These are phyloP conservation scores for Macrosteles quadrilineatus DNA, from an alignment of 1,140 invertebrate genomes.

Conservation along the genomic window DNA sequence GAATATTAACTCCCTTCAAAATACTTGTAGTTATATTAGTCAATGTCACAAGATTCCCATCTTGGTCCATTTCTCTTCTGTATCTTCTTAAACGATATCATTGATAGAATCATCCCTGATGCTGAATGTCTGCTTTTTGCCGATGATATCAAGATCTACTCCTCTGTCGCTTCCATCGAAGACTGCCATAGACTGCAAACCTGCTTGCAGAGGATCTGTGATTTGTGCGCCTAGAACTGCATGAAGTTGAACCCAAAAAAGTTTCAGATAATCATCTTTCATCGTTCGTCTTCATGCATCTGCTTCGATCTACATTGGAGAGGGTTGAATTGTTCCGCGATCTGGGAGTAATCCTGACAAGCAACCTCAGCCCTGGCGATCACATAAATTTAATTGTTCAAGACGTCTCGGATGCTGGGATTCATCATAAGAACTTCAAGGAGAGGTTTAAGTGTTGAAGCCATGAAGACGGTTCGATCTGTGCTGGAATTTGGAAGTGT, in stretches of 20 bases:
- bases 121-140: background rate
- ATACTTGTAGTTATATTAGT: too few species aligned
- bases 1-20: too few species aligned
- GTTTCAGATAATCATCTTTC: background rate
- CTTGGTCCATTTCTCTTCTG: background rate
- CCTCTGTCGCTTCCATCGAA: background rate
- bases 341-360: too few species aligned
- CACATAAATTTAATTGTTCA: background rate
- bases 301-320: background rate
- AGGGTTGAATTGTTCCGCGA: conserved; percentile 4
- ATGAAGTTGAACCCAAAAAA: background rate
- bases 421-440: too few species aligned
- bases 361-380: conserved; percentile 8
- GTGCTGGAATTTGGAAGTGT: conserved; percentile 19
- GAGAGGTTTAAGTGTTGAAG: too few species aligned
- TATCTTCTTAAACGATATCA: background rate
- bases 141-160: background rate
- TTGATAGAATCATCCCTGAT: background rate
- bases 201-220: background rate
- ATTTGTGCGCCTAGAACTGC: background rate
- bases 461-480: conserved; percentile 5
- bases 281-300: background rate
- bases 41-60: background rate
- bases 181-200: background rate
- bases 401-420: background rate